Percentiles rank a stretch among this genome's conserved stretches.
These are phyloP conservation scores for Pristiophorus japonicus DNA, from an alignment of 2,113 vertebrate species.

Conservation along the genomic window DNA sequence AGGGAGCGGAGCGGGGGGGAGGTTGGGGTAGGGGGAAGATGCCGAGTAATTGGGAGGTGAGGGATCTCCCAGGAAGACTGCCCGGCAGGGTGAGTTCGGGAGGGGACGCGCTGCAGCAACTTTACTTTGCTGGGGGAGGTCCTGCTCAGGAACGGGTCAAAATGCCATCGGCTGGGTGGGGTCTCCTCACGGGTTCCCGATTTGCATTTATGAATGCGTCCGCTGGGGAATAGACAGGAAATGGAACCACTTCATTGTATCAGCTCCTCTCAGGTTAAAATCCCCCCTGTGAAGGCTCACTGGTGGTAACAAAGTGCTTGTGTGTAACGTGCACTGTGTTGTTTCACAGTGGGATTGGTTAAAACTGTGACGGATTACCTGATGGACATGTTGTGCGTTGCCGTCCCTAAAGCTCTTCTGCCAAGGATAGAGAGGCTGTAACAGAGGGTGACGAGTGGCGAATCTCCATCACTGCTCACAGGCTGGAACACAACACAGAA, in stretches of 20 bases:
- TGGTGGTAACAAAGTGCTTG: neutral
- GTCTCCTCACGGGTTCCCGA: neutral
- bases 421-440: constrained; percentile 90
- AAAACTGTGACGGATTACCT: constrained; percentile 62
- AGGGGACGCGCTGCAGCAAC: no score
- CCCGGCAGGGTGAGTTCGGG: neutral
- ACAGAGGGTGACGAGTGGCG: constrained; percentile 80
- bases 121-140: no score
- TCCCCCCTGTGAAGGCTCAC: neutral
- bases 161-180: no score
- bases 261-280: neutral
- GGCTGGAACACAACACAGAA: constrained; percentile 54
- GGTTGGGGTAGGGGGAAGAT: neutral
- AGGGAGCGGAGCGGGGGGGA: no score
- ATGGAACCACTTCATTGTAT: neutral
- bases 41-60: neutral
- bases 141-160: no score
- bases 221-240: neutral
- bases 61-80: no score
- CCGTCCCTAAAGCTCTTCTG: constrained; percentile 80
- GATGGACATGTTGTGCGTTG: constrained; percentile 89
- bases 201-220: neutral
- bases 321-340: no score
- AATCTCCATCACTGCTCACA: constrained; percentile 85
- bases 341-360: neutral